phyloP scores from a whole-genome alignment of 2,113 vertebrate genomes.

The Embiotoca jacksoni region DNA sequence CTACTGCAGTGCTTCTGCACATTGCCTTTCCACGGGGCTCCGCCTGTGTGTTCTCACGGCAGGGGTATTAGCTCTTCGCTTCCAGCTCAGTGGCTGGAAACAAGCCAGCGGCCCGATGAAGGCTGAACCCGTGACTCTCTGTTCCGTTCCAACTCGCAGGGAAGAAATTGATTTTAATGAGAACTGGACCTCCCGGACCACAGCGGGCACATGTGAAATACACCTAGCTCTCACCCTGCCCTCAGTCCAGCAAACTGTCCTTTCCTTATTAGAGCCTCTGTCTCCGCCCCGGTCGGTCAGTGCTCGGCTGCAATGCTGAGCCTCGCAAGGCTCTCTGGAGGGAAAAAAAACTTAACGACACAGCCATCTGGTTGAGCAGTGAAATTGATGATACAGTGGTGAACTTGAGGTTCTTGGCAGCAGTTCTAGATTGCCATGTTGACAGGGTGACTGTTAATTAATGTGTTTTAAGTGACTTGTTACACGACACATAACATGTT shows the following conservation, averaged over 20 bases:
- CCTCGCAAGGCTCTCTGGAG: conserved; percentile 28
- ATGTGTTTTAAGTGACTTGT: background rate
- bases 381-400: conserved; percentile 55
- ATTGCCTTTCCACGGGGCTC: background rate
- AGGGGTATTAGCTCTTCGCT: conserved; percentile 46
- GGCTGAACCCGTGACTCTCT: conserved; percentile 38
- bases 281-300: background rate
- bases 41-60: conserved; percentile 46
- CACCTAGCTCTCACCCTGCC: background rate
- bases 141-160: conserved; percentile 29
- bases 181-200: conserved; percentile 37
- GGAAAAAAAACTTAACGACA: conserved; percentile 32
- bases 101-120: conserved; percentile 34
- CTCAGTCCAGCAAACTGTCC: background rate
- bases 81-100: conserved; percentile 63
- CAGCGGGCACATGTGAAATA: conserved; percentile 19
- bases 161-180: conserved; percentile 69
- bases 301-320: conserved; percentile 2
- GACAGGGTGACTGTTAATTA: conserved; percentile 51
- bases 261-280: conserved; percentile 25
- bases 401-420: conserved; percentile 59
- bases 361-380: conserved; percentile 57
- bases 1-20: conserved; percentile 12
- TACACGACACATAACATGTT: conserved; percentile 3
- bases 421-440: conserved; percentile 23